A percentile compares a stretch with the other conserved stretches of the same genome.
phyloP scores from a whole-genome alignment of 1,140 invertebrate species.

The Philaenus spumarius region DNA sequence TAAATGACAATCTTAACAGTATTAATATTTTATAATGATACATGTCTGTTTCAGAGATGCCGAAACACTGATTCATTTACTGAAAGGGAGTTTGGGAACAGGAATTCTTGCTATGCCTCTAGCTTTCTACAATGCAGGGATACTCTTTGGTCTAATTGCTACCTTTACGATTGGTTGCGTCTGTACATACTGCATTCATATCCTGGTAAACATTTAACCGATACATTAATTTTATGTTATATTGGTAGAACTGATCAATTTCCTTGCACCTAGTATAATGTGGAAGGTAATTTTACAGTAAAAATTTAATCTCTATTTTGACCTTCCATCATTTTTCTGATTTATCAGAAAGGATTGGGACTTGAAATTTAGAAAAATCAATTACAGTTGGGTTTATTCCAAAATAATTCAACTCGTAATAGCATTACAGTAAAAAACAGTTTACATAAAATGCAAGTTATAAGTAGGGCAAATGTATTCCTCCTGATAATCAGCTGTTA shows the following conservation, averaged over 20 bases:
- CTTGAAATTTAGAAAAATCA: too few relatives aligned
- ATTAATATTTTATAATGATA: not conserved
- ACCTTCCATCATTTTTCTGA: too few relatives aligned
- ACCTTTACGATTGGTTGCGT: conserved; percentile 62
- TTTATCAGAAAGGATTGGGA: too few relatives aligned
- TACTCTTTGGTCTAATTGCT: conserved; percentile 68
- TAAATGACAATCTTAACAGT: not conserved
- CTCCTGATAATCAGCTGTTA: too few relatives aligned
- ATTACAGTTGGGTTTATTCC: too few relatives aligned
- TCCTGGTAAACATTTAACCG: not conserved
- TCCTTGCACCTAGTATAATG: not conserved
- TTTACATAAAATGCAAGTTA: too few relatives aligned
- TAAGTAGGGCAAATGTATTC: too few relatives aligned
- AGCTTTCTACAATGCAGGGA: conserved; percentile 78
- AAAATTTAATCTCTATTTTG: too few relatives aligned
- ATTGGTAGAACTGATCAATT: too few relatives aligned
- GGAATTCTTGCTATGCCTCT: conserved; percentile 89
- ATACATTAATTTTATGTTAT: too few relatives aligned
- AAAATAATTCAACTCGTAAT: too few relatives aligned
- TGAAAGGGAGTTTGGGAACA: conserved; percentile 85
- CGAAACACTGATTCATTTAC: conserved; percentile 77
- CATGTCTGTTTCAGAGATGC: conserved; percentile 60
- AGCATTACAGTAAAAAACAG: too few relatives aligned
- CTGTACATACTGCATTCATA: conserved; percentile 62
- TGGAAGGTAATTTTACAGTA: not conserved